Conservation (phyloP, 2,888 invertebrate genomes). For the Phorcus lineatus region DNA sequence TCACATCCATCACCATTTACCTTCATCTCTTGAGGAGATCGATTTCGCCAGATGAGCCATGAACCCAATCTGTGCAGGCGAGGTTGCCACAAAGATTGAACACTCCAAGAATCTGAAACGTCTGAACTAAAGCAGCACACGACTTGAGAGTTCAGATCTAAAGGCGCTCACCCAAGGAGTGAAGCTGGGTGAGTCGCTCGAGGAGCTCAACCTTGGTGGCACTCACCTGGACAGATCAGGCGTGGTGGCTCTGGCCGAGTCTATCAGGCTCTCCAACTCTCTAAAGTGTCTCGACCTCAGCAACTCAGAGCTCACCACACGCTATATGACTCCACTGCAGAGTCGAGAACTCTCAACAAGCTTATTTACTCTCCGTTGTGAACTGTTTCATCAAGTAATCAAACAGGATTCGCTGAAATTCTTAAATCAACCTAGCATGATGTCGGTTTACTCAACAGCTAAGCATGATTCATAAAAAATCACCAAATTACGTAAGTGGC, state of each 20-base stretch:
- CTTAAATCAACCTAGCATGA: too few relatives aligned
- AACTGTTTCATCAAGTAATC: not conserved
- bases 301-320: slow-evolving; percentile 53
- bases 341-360: slow-evolving; percentile 50
- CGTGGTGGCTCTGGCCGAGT: slow-evolving; percentile 56
- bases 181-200: slow-evolving; percentile 56
- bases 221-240: slow-evolving; percentile 85
- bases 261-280: slow-evolving; percentile 53
- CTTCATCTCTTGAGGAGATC: slow-evolving; percentile 50
- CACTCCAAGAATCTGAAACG: slow-evolving; percentile 42
- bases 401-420: too few relatives aligned
- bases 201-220: slow-evolving; percentile 93
- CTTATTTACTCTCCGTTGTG: slow-evolving; percentile 43
- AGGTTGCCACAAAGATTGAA: slow-evolving; percentile 59
- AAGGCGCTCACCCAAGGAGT: slow-evolving; percentile 63
- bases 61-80: slow-evolving; percentile 63
- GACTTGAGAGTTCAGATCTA: slow-evolving; percentile 57
- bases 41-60: slow-evolving; percentile 57
- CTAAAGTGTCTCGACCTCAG: slow-evolving; percentile 62
- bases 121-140: slow-evolving; percentile 54
- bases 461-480: too few relatives aligned
- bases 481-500: too few relatives aligned
- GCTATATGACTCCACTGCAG: slow-evolving; percentile 50
- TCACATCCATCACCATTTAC: slow-evolving; percentile 64
- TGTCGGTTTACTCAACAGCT: too few relatives aligned